These are phyloP conservation scores for Onychomys arenicola DNA, from an alignment of 2,797 vertebrate species.

Conservation along the genomic window DNA sequence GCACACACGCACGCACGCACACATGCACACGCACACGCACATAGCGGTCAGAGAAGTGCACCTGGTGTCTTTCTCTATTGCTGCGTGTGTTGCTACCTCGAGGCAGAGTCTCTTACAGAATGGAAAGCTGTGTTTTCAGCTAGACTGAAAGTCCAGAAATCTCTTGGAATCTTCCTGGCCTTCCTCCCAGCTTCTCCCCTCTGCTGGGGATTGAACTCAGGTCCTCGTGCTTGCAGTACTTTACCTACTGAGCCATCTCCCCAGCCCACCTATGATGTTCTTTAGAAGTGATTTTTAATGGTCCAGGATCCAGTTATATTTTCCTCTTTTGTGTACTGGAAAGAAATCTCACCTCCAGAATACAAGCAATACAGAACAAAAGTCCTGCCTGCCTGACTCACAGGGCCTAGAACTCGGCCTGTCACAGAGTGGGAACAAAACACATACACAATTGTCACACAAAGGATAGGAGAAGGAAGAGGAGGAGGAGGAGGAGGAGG, in stretches of 20 bases:
- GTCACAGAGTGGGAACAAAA: background rate
- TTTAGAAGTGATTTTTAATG: background rate
- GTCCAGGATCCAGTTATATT: background rate
- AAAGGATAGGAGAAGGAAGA: no score
- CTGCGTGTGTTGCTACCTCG: background rate
- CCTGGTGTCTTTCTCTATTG: background rate
- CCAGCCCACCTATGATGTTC: background rate
- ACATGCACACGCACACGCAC: background rate
- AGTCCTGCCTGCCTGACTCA: background rate
- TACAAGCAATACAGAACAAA: background rate
- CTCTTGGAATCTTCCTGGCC: background rate
- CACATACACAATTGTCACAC: background rate
- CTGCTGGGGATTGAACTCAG: background rate
- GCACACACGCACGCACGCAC: background rate
- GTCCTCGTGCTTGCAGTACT: background rate
- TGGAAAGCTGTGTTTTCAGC: background rate
- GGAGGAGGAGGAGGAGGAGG: no score
- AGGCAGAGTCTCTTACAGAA: background rate
- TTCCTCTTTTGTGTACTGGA: conserved; percentile 7
- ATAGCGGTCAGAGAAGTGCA: background rate
- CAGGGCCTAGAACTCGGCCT: background rate
- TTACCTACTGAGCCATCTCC: background rate
- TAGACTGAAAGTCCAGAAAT: background rate
- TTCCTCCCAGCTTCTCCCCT: background rate
- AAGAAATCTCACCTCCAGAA: background rate